These are phyloP conservation scores for Phalanger gymnotis DNA, from an alignment of 2,797 vertebrate genomes.

Conservation along the genomic window DNA sequence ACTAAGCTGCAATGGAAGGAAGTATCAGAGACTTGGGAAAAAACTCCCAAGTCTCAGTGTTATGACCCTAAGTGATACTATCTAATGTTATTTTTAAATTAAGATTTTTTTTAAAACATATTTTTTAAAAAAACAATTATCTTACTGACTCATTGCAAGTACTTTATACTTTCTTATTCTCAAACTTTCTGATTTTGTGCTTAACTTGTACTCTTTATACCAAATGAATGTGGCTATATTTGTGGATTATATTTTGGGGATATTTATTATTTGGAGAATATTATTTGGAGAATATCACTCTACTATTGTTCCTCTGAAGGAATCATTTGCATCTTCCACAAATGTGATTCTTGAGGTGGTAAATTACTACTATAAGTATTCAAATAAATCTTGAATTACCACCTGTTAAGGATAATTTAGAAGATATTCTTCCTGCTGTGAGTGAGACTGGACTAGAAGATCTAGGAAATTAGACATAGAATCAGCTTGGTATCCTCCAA, in stretches of 20 bases:
- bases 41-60: neutral
- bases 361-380: slow-evolving; percentile 36
- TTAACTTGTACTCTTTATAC: neutral
- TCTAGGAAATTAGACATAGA: neutral
- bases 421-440: slow-evolving; percentile 22
- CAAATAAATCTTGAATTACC: slow-evolving; percentile 29
- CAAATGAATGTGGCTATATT: neutral
- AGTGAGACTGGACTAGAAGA: neutral
- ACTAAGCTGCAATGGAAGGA: neutral
- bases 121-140: neutral
- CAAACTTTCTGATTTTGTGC: neutral
- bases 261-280: slow-evolving; percentile 7
- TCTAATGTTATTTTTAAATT: neutral
- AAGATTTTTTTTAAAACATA: neutral
- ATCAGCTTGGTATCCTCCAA: slow-evolving; percentile 19
- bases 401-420: neutral
- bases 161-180: neutral
- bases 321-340: slow-evolving; percentile 23
- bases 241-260: neutral
- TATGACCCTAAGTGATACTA: neutral
- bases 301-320: slow-evolving; percentile 45
- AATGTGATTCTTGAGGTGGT: slow-evolving; percentile 4
- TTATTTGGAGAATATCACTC: slow-evolving; percentile 25
- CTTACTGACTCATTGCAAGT: neutral
- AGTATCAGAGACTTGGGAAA: neutral